phyloP scores from a whole-genome alignment of 2,888 invertebrate genomes.

The Eupelmus urozonus region DNA sequence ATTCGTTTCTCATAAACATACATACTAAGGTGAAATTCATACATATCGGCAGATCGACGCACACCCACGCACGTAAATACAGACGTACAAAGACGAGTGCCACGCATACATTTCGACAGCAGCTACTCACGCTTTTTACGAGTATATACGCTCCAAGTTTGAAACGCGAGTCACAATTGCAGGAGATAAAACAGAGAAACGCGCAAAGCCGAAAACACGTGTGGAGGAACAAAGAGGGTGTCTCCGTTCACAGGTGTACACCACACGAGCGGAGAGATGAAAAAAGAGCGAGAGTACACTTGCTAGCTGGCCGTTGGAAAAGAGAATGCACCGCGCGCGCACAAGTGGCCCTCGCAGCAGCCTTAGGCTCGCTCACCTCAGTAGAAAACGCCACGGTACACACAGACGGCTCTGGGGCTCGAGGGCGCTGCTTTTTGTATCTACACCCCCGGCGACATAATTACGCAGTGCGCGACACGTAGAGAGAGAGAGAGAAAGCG shows the following conservation, averaged over 20 bases:
- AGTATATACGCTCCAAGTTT: background rate
- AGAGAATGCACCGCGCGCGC: conserved; percentile 17
- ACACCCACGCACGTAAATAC: too few relatives aligned
- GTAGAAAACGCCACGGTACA: background rate
- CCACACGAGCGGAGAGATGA: background rate
- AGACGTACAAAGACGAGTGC: too few relatives aligned
- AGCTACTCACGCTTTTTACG: too few relatives aligned
- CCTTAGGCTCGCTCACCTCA: conserved; percentile 1
- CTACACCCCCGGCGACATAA: background rate
- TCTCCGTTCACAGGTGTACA: background rate
- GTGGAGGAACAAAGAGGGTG: background rate
- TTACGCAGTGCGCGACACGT: background rate
- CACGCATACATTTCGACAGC: too few relatives aligned
- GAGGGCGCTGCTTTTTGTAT: too few relatives aligned
- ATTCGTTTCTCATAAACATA: too few relatives aligned
- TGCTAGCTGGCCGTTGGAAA: background rate
- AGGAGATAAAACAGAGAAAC: too few relatives aligned
- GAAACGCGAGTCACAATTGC: too few relatives aligned
- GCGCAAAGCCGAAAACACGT: background rate
- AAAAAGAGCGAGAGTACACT: background rate
- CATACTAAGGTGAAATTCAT: too few relatives aligned
- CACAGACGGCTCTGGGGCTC: too few relatives aligned
- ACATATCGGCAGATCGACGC: too few relatives aligned
- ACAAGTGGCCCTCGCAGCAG: conserved; percentile 56
- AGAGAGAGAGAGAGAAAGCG: background rate